These are phyloP conservation scores for Harpalus rufipes DNA, from an alignment of 2,888 invertebrate species.

Conservation along the genomic window DNA sequence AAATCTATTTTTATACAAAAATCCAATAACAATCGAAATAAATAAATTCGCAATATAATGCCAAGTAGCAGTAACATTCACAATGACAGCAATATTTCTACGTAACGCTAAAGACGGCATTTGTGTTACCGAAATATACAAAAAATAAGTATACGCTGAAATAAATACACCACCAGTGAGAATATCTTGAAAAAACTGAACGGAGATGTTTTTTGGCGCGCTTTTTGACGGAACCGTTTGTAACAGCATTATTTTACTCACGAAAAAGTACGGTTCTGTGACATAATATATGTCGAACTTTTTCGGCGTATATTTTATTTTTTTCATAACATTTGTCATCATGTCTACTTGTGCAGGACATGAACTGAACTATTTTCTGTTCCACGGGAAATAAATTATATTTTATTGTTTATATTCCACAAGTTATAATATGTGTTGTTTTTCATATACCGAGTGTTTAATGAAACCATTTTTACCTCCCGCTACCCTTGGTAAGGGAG, in stretches of 20 bases:
- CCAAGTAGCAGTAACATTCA: conserved; percentile 4
- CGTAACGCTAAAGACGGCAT: conserved; percentile 8
- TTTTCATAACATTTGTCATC: not conserved
- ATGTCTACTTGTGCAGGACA: not conserved
- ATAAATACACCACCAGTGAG: conserved; percentile 2
- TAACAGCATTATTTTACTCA: conserved; percentile 2
- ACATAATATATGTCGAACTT: conserved; percentile 15
- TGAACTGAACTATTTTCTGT: conserved; percentile 9
- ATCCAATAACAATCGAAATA: conserved; percentile 7
- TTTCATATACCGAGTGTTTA: not conserved
- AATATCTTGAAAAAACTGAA: conserved; percentile 9
- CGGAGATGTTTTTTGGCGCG: not conserved
- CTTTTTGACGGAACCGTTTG: conserved; percentile 12
- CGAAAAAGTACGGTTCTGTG: conserved; percentile 21
- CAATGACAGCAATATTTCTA: conserved; percentile 15
- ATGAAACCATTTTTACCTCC: no score
- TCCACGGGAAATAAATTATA: not conserved
- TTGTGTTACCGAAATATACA: not conserved
- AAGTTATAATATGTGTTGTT: not conserved
- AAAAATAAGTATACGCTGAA: not conserved
- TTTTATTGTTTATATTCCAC: not conserved
- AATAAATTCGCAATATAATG: conserved; percentile 4
- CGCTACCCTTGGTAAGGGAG: no score
- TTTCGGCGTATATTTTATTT: not conserved
- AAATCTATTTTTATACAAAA: conserved; percentile 22